A percentile compares a stretch with the other conserved stretches of the same genome.
These are phyloP conservation scores for Harpegnathos saltator DNA, from an alignment of 1,140 invertebrate genomes.

Conservation along the genomic window DNA sequence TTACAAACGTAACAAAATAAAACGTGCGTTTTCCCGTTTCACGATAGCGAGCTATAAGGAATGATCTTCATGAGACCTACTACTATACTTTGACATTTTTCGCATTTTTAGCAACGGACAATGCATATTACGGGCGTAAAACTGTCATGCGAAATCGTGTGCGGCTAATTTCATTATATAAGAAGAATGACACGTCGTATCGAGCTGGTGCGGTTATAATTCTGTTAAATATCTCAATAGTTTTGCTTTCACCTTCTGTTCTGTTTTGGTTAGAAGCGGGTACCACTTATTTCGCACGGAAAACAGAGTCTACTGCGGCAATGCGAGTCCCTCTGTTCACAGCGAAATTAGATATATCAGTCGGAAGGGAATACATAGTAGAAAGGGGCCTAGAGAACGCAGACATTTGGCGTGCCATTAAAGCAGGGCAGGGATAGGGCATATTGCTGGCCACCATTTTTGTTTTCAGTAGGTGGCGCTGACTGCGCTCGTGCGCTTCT, in stretches of 20 bases:
- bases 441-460: conserved; percentile 84
- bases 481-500: conserved; percentile 1
- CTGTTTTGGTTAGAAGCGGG: conserved; percentile 78
- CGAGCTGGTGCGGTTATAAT: conserved; percentile 78
- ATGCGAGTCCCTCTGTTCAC: conserved; percentile 75
- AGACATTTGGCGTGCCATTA: conserved; percentile 83
- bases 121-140: conserved; percentile 63
- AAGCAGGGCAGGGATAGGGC: conserved; percentile 82
- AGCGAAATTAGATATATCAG: conserved; percentile 76
- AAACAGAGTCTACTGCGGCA: conserved; percentile 69
- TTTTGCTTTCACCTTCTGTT: conserved; percentile 78
- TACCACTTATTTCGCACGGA: conserved; percentile 77
- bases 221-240: conserved; percentile 75
- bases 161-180: conserved; percentile 80
- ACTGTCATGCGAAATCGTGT: conserved; percentile 62
- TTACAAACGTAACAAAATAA: conserved; percentile 52
- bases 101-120: conserved; percentile 55
- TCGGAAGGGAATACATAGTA: conserved; percentile 81
- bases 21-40: conserved; percentile 59
- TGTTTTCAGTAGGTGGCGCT: conserved; percentile 84
- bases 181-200: conserved; percentile 76
- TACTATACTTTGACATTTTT: conserved; percentile 45
- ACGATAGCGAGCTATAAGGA: conserved; percentile 51
- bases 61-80: conserved; percentile 53
- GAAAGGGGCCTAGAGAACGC: conserved; percentile 80